Conservation (phyloP, 2,888 invertebrate genomes). For the Agriopis leucophaearia region DNA sequence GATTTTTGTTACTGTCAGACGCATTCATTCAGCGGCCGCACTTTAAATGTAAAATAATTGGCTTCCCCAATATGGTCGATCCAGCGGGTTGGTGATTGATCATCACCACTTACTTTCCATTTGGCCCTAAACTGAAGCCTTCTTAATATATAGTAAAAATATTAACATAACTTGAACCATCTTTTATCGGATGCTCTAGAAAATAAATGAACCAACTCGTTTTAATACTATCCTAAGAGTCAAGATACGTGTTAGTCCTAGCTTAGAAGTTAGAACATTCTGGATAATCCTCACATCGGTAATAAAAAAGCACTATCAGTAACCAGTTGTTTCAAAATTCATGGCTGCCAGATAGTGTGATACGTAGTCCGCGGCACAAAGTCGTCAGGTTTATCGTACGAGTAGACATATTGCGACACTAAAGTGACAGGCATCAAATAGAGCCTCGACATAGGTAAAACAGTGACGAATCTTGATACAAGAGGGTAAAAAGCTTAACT, state of each 20-base stretch:
- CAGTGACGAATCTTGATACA: constrained; percentile 20
- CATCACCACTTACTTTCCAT: too few relatives aligned
- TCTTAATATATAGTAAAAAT: too few relatives aligned
- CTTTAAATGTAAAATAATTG: too few relatives aligned
- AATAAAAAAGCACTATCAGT: constrained; percentile 31
- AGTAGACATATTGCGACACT: constrained; percentile 31
- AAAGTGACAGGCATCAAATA: constrained; percentile 29
- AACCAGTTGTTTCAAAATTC: constrained; percentile 39
- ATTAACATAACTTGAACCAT: not conserved
- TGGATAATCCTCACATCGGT: constrained; percentile 6
- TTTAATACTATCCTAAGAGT: not conserved
- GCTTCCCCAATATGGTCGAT: too few relatives aligned
- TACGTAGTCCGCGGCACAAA: constrained; percentile 38
- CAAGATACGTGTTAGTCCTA: not conserved
- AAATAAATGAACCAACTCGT: not conserved
- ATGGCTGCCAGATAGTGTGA: constrained; percentile 29
- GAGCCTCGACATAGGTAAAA: constrained; percentile 19
- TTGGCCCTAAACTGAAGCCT: too few relatives aligned
- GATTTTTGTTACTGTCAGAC: too few relatives aligned
- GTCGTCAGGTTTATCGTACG: constrained; percentile 45
- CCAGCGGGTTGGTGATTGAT: too few relatives aligned
- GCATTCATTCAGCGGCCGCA: too few relatives aligned
- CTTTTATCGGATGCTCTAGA: not conserved
- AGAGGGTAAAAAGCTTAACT: not conserved
- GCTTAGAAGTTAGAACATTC: constrained; percentile 1